Evolutionary conservation across 1,140 invertebrate genomes (phyloP).

Genomic region (Capitella teleta): DNA sequence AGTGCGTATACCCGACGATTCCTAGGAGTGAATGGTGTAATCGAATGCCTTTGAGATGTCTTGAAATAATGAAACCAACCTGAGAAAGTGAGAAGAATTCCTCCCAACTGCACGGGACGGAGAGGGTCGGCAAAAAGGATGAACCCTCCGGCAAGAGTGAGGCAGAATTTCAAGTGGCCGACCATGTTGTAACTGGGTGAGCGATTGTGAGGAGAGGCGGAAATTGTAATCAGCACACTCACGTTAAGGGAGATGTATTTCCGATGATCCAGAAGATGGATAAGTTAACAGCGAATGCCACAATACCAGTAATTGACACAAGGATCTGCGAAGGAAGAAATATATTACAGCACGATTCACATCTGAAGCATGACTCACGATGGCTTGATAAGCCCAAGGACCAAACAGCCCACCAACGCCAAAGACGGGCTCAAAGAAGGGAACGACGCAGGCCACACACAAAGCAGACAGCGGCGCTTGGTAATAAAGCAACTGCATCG

Average conservation of each 20-base stretch:
- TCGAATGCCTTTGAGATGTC: too few species aligned
- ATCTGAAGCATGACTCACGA: too few species aligned
- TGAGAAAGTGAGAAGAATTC: too few species aligned
- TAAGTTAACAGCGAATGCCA: slow-evolving; percentile 52
- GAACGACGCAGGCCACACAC: slow-evolving; percentile 46
- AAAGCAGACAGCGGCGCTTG: slow-evolving; percentile 52
- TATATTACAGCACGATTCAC: too few species aligned
- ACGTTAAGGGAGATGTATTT: slow-evolving; percentile 53
- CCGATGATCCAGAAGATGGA: slow-evolving; percentile 57
- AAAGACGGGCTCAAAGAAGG: slow-evolving; percentile 47
- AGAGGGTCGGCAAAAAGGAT: slow-evolving; percentile 49
- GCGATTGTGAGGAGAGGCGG: too few species aligned
- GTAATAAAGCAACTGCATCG: slow-evolving; percentile 54
- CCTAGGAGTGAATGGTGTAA: too few species aligned
- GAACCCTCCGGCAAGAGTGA: slow-evolving; percentile 48
- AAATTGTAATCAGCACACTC: slow-evolving; percentile 18
- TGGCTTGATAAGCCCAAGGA: slow-evolving; percentile 42
- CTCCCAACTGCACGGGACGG: slow-evolving; percentile 46
- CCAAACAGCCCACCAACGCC: slow-evolving; percentile 27
- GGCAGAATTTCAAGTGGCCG: slow-evolving; percentile 53
- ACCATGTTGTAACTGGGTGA: slow-evolving; percentile 52
- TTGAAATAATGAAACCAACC: too few species aligned
- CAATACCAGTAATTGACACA: slow-evolving; percentile 46
- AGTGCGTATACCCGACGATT: too few species aligned
- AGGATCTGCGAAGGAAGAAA: too few species aligned